A percentile compares a stretch with the other conserved stretches of the same genome.
phyloP scores from a whole-genome alignment of 2,888 invertebrate species.

The Synanthedon andrenaeformis region DNA sequence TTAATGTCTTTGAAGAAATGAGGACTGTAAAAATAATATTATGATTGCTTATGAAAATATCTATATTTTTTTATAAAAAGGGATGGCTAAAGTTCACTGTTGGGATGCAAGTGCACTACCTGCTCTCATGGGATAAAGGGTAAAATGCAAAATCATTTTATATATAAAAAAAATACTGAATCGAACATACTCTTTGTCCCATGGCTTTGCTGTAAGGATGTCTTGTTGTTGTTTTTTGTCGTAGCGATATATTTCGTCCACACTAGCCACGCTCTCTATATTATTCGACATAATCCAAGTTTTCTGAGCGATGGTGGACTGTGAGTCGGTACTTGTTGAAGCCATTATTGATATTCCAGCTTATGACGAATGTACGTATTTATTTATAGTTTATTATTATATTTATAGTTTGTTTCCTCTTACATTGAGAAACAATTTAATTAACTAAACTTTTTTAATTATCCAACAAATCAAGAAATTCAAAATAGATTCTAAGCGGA shows the following conservation, averaged over 20 bases:
- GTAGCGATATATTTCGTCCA: constrained; percentile 96
- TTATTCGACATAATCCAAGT: constrained; percentile 95
- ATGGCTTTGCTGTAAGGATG: constrained; percentile 96
- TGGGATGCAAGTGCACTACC: too few species aligned
- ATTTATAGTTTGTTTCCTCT: background rate
- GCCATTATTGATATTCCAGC: constrained; percentile 25
- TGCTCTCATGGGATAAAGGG: too few species aligned
- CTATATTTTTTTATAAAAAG: too few species aligned
- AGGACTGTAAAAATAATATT: constrained; percentile 74
- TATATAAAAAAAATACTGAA: too few species aligned
- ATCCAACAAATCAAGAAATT: too few species aligned
- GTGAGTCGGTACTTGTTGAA: constrained; percentile 60
- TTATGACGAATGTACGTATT: background rate
- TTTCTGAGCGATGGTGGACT: constrained; percentile 80
- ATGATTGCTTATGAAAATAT: background rate
- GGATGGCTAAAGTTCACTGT: too few species aligned
- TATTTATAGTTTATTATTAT: too few species aligned
- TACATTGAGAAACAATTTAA: background rate
- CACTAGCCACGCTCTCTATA: constrained; percentile 84
- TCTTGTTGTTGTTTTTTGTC: constrained; percentile 96
- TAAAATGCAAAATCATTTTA: constrained; percentile 1
- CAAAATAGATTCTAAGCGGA: too few species aligned
- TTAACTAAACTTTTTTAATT: background rate
- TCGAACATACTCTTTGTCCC: constrained; percentile 89
- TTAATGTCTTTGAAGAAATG: constrained; percentile 99